Base-by-base conservation (phyloP, 2,113 vertebrate species). In the Crotalus viridis region DNA sequence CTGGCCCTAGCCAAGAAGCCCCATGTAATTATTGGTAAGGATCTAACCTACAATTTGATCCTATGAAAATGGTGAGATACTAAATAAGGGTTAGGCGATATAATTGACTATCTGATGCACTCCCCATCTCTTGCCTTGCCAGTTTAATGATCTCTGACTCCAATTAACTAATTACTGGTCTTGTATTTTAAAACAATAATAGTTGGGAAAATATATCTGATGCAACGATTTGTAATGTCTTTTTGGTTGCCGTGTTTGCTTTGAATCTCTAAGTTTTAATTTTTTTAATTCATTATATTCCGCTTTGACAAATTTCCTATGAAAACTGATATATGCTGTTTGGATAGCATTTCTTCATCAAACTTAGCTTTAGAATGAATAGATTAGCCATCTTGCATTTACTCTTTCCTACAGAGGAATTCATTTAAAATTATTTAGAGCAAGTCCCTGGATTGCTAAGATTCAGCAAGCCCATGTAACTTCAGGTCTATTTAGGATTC, bases 1-100 rank as follows among this genome's bases (percentile, higher is more conserved):
- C 93, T 99, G 96, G 98, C 99, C 48, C 96, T 99, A 95, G 99
- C 99, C 24, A 99, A 99, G 97, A 99, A 99, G 85, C 99, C 99
- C 0, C 99, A 99, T 91, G 94, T 99, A 74, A 97, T 99, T 88
- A 99, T 99, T 89, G 99, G 99, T 99, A 97, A 99, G 98, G 26
- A 91, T 85, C 94, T 55, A 52, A 52, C 26, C n/a, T 52, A 88
- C 0, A 0, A 89, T 2, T 15, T 81, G 33, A 0, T 26, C 19
- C 21, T 43, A 15, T 91, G 6, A 74, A 6, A 91, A 2, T 88
- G 54, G 54, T 15, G 7, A 88, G 91, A 48, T 21, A 52, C 24
- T 28, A 86, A 26, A 81, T 21, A 88, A 87, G 57, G 33, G 4
- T 52, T 91, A 22, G 69, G 21, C 9, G 5, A 81, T 55, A 22